Evolutionary conservation across 2,888 invertebrate genomes (phyloP), one percentile per base, ranked within the genome.

Genomic region (Caradrina kadenii): DNA sequence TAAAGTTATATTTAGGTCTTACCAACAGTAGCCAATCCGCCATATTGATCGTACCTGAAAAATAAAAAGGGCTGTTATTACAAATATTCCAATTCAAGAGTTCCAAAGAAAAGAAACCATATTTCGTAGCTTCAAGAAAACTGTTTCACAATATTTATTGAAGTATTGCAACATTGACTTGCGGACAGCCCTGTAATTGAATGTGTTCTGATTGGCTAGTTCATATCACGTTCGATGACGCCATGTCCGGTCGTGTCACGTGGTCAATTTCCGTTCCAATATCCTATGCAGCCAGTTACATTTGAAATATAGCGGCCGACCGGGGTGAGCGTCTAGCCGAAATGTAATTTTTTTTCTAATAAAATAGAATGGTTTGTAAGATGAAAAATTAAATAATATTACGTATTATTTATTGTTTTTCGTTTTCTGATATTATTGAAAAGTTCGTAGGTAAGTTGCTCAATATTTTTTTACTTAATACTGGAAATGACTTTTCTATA

Each of bases 251-350:
- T 85, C 87, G 85, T 88, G 93, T 91, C 93, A 92, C 92, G 91
- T 93, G 92, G 89, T 88, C 92, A 91, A 95, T 95, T 94, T 95
- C 95, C 95, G 89, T 88, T 85, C 80, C 90, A 91, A 94, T 93
- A 92, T 95, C 94, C 94, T 87, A 88, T 90, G 90, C 90, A 91
- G 90, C 87, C 88, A 85, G 84, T 82, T 80, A 79, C 88, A 88
- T 86, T 89, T 79, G 76, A 82, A 77, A 84, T 78, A 78, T 77
- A 79, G 79, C 78, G 55, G 69, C 65, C 64, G 69, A 66, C 60
- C 53, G 65, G 67, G 61, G 63, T 55, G 56, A 62, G 81, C 81
- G 79, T 84, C 83, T 85, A 64, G 31, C 48, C 76, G 61, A 69
- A 74, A 80, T 69, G 63, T 72, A 69, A 74, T 74, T 70, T 80